phyloP scores from a whole-genome alignment of 2,797 vertebrate genomes.

The Malacoctenus gilli region DNA sequence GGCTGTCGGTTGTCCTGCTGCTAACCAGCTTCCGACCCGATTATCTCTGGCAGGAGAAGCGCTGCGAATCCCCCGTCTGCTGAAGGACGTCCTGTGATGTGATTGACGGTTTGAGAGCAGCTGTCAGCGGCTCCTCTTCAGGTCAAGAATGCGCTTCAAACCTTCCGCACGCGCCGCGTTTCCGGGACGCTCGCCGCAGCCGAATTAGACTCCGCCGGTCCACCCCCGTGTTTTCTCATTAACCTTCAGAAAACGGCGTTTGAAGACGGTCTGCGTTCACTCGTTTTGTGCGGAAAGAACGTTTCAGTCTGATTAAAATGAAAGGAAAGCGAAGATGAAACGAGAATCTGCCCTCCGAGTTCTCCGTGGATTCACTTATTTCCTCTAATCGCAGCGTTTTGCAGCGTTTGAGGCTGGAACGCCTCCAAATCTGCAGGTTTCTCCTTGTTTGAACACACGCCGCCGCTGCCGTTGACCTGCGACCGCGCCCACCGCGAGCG shows the following conservation, averaged over 20 bases:
- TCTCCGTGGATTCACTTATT: constrained; percentile 5
- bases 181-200: no score
- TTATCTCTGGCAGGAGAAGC: not conserved
- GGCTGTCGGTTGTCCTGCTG: no score
- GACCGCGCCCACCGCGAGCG: constrained; percentile 2
- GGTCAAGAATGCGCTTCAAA: not conserved
- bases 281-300: no score
- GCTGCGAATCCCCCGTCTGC: not conserved
- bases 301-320: not conserved
- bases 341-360: no score
- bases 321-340: constrained; percentile 8
- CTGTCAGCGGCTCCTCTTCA: not conserved
- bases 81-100: not conserved
- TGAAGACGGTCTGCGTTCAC: no score
- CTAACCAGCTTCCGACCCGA: no score
- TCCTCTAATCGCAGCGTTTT: constrained; percentile 18
- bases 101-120: not conserved
- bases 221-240: no score
- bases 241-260: no score
- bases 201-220: no score
- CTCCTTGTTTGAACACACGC: constrained; percentile 14
- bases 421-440: constrained; percentile 26
- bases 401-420: constrained; percentile 34
- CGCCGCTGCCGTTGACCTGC: constrained; percentile 7
- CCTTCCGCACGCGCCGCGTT: no score